Evolutionary conservation across 2,888 invertebrate genomes (phyloP).

Genomic region (Silvanus unidentatus): DNA sequence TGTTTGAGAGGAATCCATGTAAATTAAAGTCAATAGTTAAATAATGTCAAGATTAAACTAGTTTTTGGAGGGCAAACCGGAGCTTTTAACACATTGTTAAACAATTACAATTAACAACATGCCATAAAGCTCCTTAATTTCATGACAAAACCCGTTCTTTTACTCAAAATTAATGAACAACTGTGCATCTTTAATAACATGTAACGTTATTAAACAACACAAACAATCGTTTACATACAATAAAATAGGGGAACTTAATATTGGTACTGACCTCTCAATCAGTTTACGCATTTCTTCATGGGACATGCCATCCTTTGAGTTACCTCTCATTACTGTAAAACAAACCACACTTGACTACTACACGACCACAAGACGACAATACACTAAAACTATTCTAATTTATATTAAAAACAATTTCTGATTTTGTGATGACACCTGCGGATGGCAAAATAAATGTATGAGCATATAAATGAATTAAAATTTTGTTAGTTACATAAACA

Average conservation of each 20-base stretch:
- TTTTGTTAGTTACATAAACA: conserved; percentile 34
- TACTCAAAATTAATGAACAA: too few relatives aligned
- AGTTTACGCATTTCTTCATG: conserved; percentile 96
- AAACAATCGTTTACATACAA: background rate
- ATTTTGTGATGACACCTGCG: too few relatives aligned
- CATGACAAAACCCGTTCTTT: too few relatives aligned
- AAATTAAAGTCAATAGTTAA: conserved; percentile 30
- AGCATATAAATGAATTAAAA: conserved; percentile 11
- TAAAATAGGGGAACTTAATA: conserved; percentile 3
- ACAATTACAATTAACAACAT: too few relatives aligned
- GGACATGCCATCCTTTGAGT: conserved; percentile 85
- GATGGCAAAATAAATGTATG: too few relatives aligned
- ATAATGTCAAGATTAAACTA: too few relatives aligned
- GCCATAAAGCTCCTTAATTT: too few relatives aligned
- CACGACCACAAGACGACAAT: conserved; percentile 49
- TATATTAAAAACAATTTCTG: background rate
- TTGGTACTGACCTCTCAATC: conserved; percentile 85
- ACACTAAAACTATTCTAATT: background rate
- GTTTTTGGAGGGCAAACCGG: too few relatives aligned
- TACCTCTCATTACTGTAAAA: conserved; percentile 56
- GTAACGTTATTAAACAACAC: background rate
- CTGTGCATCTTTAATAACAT: too few relatives aligned
- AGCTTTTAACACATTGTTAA: too few relatives aligned
- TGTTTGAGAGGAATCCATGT: conserved; percentile 55
- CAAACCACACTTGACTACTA: conserved; percentile 14